These are phyloP conservation scores for Cyanoramphus novaezelandiae DNA, from an alignment of 2,113 vertebrate species.

Conservation along the genomic window DNA sequence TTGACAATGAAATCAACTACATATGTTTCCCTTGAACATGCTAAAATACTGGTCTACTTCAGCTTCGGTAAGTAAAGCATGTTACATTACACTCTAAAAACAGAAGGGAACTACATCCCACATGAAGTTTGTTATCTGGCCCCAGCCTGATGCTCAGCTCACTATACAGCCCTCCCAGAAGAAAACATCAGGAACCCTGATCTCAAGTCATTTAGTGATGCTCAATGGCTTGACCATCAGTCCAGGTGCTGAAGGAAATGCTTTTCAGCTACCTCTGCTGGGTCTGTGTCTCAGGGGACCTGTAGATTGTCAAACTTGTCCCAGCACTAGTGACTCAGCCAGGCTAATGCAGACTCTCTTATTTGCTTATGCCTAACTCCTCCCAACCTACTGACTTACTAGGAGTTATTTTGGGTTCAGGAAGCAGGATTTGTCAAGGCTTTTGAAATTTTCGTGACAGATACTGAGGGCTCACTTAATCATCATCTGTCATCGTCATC, in stretches of 20 bases:
- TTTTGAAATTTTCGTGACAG: neutral
- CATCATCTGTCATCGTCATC: neutral
- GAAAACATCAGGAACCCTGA: neutral
- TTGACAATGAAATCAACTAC: neutral
- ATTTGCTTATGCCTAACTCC: neutral
- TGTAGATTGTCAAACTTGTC: neutral
- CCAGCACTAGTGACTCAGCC: neutral
- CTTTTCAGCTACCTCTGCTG: neutral
- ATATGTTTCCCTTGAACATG: fast-evolving
- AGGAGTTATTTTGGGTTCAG: neutral
- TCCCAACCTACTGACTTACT: neutral
- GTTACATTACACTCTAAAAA: neutral
- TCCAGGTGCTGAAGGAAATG: neutral
- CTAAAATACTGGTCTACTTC: neutral
- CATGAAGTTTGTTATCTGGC: neutral
- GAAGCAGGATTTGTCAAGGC: neutral
- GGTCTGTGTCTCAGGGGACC: neutral
- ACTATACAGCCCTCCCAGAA: neutral
- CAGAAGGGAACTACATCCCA: neutral
- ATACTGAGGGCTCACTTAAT: neutral
- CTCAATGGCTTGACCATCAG: neutral
- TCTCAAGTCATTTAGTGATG: neutral
- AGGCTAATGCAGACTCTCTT: neutral
- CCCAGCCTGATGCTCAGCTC: neutral
- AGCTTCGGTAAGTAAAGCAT: neutral